phyloP scores from a whole-genome alignment of 2,888 invertebrate genomes.

The Eretmocerus hayati region DNA sequence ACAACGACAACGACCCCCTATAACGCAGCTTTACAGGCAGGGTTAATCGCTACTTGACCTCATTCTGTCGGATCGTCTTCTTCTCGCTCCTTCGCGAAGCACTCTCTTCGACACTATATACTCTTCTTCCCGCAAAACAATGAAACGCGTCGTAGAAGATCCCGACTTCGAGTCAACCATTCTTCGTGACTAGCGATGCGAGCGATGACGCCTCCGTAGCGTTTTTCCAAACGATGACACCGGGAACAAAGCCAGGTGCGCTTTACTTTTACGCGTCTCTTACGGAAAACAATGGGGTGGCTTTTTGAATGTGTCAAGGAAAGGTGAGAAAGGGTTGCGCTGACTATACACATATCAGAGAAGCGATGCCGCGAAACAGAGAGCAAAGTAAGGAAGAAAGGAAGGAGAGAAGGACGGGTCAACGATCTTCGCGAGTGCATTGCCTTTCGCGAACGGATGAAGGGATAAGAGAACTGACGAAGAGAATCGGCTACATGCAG shows the following conservation, averaged over 20 bases:
- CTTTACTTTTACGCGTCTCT: no score
- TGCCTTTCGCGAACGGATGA: conserved; percentile 40
- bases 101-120: no score
- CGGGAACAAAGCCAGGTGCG: no score
- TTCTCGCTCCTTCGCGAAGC: no score
- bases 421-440: conserved; percentile 42
- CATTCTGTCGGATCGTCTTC: conserved; percentile 5
- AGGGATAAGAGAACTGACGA: conserved; percentile 21
- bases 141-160: no score
- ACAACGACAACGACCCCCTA: not conserved
- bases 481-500: conserved; percentile 8
- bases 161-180: not conserved
- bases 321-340: no score
- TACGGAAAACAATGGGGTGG: no score
- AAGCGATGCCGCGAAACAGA: conserved; percentile 12
- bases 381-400: conserved; percentile 17
- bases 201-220: conserved; percentile 5
- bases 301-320: no score
- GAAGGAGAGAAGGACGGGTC: conserved; percentile 29
- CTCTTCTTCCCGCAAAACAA: no score
- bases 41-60: conserved; percentile 19
- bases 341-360: conserved; percentile 6
- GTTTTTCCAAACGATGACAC: no score
- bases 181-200: conserved; percentile 13
- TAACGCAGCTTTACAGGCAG: not conserved